phyloP scores from a whole-genome alignment of 2,113 vertebrate genomes.

The Epinephelus moara region DNA sequence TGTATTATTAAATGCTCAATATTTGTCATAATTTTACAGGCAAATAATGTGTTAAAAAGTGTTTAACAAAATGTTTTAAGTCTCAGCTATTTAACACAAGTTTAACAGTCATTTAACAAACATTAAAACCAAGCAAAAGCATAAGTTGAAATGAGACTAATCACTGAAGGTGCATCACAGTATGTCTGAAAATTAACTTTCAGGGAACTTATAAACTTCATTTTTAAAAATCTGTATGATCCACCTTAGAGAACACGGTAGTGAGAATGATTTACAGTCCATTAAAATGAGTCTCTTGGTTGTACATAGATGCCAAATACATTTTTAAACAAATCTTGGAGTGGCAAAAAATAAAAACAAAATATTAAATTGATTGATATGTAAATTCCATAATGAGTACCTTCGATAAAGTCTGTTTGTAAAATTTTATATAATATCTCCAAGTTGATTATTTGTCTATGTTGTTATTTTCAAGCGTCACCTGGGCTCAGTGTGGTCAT shows the following conservation, averaged over 20 bases:
- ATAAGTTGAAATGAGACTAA: not conserved
- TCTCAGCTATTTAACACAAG: not conserved
- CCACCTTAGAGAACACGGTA: not conserved
- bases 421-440: too few species aligned
- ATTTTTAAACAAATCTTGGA: not conserved
- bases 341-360: not conserved
- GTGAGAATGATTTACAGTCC: not conserved
- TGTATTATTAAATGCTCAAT: not conserved
- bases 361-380: not conserved
- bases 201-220: too few species aligned
- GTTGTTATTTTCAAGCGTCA: not conserved
- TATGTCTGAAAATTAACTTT: not conserved
- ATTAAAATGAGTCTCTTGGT: not conserved
- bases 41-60: not conserved
- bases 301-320: not conserved
- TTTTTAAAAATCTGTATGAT: not conserved
- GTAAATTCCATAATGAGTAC: not conserved
- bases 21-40: not conserved
- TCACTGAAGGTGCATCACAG: not conserved
- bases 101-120: not conserved
- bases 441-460: not conserved
- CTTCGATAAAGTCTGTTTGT: too few species aligned
- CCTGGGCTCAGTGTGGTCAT: not conserved
- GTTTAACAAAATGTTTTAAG: not conserved
- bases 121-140: not conserved